These are phyloP conservation scores for Anoplolepis gracilipes DNA, from an alignment of 1,140 invertebrate genomes.

Conservation along the genomic window DNA sequence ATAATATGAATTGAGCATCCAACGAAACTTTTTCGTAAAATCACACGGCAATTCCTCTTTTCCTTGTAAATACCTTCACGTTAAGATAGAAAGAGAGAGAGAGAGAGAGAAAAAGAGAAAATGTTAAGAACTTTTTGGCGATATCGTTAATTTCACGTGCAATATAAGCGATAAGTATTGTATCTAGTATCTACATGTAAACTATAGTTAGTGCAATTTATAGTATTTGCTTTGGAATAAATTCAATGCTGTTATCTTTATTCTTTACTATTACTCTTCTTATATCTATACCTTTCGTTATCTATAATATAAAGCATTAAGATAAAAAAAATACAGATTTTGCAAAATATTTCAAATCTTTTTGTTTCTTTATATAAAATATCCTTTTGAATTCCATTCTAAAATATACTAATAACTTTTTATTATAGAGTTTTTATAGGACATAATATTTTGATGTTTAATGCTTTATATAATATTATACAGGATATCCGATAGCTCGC, in stretches of 20 bases:
- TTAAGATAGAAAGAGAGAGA: slow-evolving; percentile 60
- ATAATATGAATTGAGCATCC: slow-evolving; percentile 88
- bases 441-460: too few relatives aligned
- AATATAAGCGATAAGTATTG: slow-evolving; percentile 78
- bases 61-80: slow-evolving; percentile 81
- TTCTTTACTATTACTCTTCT: too few relatives aligned
- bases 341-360: too few relatives aligned
- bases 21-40: not conserved
- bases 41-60: slow-evolving; percentile 56
- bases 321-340: too few relatives aligned
- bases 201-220: slow-evolving; percentile 71
- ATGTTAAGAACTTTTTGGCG: not conserved
- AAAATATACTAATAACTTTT: too few relatives aligned
- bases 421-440: too few relatives aligned
- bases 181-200: slow-evolving; percentile 72
- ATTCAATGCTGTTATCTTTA: slow-evolving; percentile 53
- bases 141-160: slow-evolving; percentile 81
- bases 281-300: too few relatives aligned
- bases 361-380: too few relatives aligned
- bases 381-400: too few relatives aligned
- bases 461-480: too few relatives aligned
- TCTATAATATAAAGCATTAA: too few relatives aligned
- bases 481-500: too few relatives aligned
- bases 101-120: not conserved
- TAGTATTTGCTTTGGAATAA: slow-evolving; percentile 78